Percentiles rank a stretch among this genome's conserved stretches.
Evolutionary conservation across 2,797 vertebrate species (phyloP).

Genomic region (Myiotriccus ornatus): DNA sequence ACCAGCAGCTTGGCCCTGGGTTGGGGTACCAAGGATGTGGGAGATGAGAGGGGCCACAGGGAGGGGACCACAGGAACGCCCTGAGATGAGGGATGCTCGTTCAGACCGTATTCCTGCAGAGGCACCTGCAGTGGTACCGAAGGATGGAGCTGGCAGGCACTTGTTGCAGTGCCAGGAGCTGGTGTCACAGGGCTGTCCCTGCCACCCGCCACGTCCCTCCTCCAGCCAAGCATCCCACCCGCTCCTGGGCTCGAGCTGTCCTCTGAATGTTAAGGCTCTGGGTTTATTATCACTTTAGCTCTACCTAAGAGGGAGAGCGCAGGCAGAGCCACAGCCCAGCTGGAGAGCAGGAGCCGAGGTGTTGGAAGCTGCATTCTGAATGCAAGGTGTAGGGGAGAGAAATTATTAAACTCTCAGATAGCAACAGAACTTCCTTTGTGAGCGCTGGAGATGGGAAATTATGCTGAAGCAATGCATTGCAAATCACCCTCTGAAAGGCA

Average conservation of each 20-base stretch:
- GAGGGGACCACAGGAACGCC: not conserved
- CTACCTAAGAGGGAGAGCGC: not conserved
- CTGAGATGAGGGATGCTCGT: rapidly evolving
- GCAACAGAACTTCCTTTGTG: constrained; percentile 73
- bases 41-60: not conserved
- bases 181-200: rapidly evolving
- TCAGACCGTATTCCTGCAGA: rapidly evolving
- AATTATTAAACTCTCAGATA: constrained; percentile 73
- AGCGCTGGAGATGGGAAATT: constrained; percentile 71
- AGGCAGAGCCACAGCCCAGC: not conserved
- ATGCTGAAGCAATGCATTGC: constrained; percentile 76
- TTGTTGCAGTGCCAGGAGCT: rapidly evolving
- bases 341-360: not conserved
- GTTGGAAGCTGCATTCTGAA: constrained; percentile 52
- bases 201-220: not conserved
- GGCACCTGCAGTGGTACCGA: not conserved
- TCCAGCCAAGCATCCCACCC: rapidly evolving
- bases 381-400: constrained; percentile 66
- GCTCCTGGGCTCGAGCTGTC: not conserved
- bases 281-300: not conserved
- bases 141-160: rapidly evolving
- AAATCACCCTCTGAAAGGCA: constrained; percentile 66
- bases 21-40: rapidly evolving
- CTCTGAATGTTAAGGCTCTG: not conserved
- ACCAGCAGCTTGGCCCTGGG: not conserved